Evolutionary conservation across 2,113 vertebrate species (phyloP).

Genomic region (Odontophorus gujanensis): DNA sequence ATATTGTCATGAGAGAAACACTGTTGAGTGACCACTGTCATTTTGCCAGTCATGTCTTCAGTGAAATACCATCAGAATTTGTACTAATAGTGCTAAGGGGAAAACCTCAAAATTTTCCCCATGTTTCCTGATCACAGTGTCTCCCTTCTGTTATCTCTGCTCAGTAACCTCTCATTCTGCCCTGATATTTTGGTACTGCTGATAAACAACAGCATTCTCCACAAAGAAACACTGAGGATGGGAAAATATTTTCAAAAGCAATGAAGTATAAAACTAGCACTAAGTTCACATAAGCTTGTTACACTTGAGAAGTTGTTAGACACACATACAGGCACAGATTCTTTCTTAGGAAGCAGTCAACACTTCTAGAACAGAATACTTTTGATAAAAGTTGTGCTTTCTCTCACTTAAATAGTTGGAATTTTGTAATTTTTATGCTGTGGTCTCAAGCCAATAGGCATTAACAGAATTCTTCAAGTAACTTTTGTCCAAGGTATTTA

Average conservation of each 20-base stretch:
- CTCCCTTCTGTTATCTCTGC: not conserved
- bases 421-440: not conserved
- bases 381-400: not conserved
- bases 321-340: not conserved
- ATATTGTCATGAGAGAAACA: not conserved
- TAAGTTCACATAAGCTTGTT: not conserved
- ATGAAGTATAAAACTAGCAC: not conserved
- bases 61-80: not conserved
- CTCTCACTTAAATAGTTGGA: not conserved
- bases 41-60: not conserved
- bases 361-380: not conserved
- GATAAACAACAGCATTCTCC: not conserved
- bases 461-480: not conserved
- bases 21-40: not conserved
- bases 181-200: not conserved
- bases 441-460: not conserved
- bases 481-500: not conserved
- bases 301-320: not conserved
- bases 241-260: not conserved
- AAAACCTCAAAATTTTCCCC: not conserved
- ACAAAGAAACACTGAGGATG: not conserved
- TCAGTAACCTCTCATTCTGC: not conserved
- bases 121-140: not conserved
- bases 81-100: fast-evolving
- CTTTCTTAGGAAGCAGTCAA: not conserved